Percentiles rank a stretch among this genome's conserved stretches.
phyloP scores from a whole-genome alignment of 1,140 invertebrate species.

The Lepidotrigona ventralis region DNA sequence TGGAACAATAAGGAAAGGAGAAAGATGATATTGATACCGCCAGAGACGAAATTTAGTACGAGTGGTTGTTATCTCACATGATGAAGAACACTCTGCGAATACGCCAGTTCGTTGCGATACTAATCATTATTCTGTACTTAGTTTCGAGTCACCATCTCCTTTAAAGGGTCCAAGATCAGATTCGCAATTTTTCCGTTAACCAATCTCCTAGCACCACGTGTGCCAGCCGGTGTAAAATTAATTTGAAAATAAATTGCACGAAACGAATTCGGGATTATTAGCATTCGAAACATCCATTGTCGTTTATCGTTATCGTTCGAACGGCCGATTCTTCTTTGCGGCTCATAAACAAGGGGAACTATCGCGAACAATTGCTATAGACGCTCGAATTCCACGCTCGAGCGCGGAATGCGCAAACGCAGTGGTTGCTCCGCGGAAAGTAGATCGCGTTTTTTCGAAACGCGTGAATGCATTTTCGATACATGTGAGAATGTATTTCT shows the following conservation, averaged over 20 bases:
- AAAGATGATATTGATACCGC: background rate
- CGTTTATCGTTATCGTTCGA: background rate
- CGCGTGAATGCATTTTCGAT: background rate
- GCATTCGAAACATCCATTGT: background rate
- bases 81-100: background rate
- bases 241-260: background rate
- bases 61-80: background rate
- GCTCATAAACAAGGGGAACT: background rate
- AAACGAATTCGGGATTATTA: background rate
- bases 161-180: background rate
- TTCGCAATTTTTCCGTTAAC: too few relatives aligned
- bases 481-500: conserved; percentile 37
- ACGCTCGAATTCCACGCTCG: conserved; percentile 14
- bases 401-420: background rate
- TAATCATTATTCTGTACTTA: too few relatives aligned
- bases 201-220: background rate
- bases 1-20: conserved; percentile 18
- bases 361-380: background rate
- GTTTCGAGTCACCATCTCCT: too few relatives aligned
- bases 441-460: conserved; percentile 13
- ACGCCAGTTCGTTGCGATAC: too few relatives aligned
- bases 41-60: background rate
- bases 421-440: background rate
- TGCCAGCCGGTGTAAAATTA: background rate
- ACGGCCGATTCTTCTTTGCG: background rate